phyloP scores from a whole-genome alignment of 2,113 vertebrate species.

The Gymnarchus niloticus region DNA sequence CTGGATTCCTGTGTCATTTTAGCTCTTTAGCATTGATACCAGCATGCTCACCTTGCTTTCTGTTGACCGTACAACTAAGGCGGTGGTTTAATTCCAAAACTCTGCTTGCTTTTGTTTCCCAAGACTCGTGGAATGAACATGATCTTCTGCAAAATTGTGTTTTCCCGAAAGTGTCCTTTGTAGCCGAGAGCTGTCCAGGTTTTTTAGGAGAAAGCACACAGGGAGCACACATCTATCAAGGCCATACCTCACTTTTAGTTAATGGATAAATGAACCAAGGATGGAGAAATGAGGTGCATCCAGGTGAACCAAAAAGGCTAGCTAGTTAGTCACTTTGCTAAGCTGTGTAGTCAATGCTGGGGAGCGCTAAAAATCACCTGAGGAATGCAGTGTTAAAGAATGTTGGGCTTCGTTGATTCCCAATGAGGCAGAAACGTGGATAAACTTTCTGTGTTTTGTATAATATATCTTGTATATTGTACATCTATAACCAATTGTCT shows the following conservation, averaged over 20 bases:
- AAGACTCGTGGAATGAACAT: background rate
- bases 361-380: background rate
- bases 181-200: background rate
- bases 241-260: background rate
- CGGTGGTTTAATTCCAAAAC: too few species aligned
- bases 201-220: background rate
- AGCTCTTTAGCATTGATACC: background rate
- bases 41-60: too few species aligned
- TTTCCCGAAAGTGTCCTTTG: background rate
- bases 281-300: background rate
- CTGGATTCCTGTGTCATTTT: background rate
- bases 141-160: background rate
- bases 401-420: background rate
- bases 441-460: background rate
- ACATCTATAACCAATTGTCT: too few species aligned
- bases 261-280: background rate
- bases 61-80: too few species aligned
- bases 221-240: too few species aligned
- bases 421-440: background rate
- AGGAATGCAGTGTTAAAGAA: background rate
- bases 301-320: background rate
- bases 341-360: background rate
- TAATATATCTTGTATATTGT: too few species aligned
- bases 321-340: background rate
- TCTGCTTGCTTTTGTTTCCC: background rate